Base-by-base conservation (phyloP, 1,140 invertebrate species). In the Hycleus cichorii region DNA sequence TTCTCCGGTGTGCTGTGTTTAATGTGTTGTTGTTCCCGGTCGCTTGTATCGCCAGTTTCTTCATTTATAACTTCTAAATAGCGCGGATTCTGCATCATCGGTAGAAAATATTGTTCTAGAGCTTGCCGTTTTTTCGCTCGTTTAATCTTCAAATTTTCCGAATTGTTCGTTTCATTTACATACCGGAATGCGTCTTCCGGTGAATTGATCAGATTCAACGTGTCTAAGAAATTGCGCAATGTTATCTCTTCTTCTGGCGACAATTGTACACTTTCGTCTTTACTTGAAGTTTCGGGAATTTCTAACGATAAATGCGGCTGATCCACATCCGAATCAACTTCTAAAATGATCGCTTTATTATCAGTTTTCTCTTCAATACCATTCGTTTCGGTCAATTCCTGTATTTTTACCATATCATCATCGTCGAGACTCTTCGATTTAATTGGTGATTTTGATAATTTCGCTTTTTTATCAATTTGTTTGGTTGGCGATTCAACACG, bases 41-140 rank as follows among this genome's bases (percentile, higher is more conserved):
- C 62, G 66, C 77, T 76, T 61, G 82, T 75, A 72, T 84, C 72
- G 73, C 77, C 84, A 3, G 77, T 78, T 72, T 87, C 84, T 69
- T 87, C 85, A 63, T 82, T 79, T 64, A 87, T 87, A 2, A 85
- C 83, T 58, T 83, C 83, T 54, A 87, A 75, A 50, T 77, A 80
- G 66, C 83, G 76, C 18, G 80, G 80, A 58, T 79, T 77, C 43
- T 79, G 75, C 10, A 75, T 68, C 32, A 77, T 72, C 11, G 79
- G 77, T 3, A 76, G 64, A 62, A 79, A 77, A 69, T 79, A 78
- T 47, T 83, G 76, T 47, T 81, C 81, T 12, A 80, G 67, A 39
- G 76, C 71, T 11, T 75, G 77, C 46, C 82, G 80, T 67, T 81
- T 85, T 60, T 79, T 77, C 6, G 75, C 66, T 60, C 73, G 75